Evolutionary conservation across 2,113 vertebrate genomes (phyloP).

Genomic region (Protobothrops mucrosquamatus): DNA sequence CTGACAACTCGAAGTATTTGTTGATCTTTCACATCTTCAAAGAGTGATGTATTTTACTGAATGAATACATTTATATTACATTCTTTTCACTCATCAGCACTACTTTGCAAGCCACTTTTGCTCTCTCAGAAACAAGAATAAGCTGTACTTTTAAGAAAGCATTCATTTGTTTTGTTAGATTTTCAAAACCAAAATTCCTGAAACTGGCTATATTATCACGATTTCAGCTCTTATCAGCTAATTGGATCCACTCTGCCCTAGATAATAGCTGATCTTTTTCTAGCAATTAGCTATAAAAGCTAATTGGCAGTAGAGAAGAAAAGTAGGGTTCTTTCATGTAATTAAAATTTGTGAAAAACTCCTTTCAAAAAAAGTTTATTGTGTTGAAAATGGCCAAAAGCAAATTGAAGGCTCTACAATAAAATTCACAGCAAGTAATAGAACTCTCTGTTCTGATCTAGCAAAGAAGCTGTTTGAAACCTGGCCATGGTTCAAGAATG

Average conservation of each 20-base stretch:
- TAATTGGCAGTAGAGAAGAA: neutral
- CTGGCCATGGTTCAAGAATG: neutral
- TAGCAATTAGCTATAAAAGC: neutral
- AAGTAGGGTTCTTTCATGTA: neutral
- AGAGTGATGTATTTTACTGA: neutral
- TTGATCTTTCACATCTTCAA: neutral
- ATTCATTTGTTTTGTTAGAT: neutral
- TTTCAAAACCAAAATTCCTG: neutral
- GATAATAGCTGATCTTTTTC: slow-evolving; percentile 4
- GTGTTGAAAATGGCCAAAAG: neutral
- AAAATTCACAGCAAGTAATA: neutral
- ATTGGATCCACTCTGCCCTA: slow-evolving; percentile 5
- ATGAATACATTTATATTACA: neutral
- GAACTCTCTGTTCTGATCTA: neutral
- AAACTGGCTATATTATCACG: neutral
- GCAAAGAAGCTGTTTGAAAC: neutral
- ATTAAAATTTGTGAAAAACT: neutral
- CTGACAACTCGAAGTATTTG: neutral
- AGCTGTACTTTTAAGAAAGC: neutral
- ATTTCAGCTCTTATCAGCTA: neutral
- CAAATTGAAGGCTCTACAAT: neutral
- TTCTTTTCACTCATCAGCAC: neutral
- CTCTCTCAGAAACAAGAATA: neutral
- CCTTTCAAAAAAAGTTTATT: neutral
- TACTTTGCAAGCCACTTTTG: neutral